These are phyloP conservation scores for Coelopa pilipes DNA, from an alignment of 2,888 invertebrate genomes.

Conservation along the genomic window DNA sequence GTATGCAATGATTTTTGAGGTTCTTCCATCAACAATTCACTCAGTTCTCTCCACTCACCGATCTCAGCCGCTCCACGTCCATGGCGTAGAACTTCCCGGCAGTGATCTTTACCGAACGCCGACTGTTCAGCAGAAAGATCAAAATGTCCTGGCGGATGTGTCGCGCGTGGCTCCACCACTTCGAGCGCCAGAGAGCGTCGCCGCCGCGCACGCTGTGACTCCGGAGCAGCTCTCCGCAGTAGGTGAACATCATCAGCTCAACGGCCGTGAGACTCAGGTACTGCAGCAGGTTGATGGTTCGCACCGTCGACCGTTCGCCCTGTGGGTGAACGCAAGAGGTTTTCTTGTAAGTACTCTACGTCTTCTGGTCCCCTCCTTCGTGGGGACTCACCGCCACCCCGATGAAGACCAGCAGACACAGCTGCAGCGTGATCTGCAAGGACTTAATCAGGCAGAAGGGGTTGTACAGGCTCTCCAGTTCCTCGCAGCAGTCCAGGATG, in stretches of 20 bases:
- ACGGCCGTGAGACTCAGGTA: constrained; percentile 55
- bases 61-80: constrained; percentile 59
- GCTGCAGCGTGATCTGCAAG: constrained; percentile 61
- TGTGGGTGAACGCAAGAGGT: no score
- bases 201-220: constrained; percentile 57
- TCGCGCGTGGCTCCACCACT: constrained; percentile 56
- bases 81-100: constrained; percentile 63
- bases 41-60: constrained; percentile 47
- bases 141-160: constrained; percentile 54
- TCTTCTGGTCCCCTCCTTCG: no score
- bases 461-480: constrained; percentile 61
- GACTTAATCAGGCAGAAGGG: constrained; percentile 63
- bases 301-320: constrained; percentile 49
- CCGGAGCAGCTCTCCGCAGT: constrained; percentile 58
- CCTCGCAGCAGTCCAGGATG: constrained; percentile 57
- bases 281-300: constrained; percentile 57
- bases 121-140: constrained; percentile 57
- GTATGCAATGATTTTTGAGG: constrained; percentile 12
- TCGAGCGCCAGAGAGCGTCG: constrained; percentile 59
- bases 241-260: constrained; percentile 62
- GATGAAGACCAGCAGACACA: constrained; percentile 63
- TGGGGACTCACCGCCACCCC: constrained; percentile 58
- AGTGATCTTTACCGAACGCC: constrained; percentile 55
- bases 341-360: no score
- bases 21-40: not conserved